These are phyloP conservation scores for Podotricha telesiphe DNA, from an alignment of 2,888 invertebrate genomes.

Conservation along the genomic window DNA sequence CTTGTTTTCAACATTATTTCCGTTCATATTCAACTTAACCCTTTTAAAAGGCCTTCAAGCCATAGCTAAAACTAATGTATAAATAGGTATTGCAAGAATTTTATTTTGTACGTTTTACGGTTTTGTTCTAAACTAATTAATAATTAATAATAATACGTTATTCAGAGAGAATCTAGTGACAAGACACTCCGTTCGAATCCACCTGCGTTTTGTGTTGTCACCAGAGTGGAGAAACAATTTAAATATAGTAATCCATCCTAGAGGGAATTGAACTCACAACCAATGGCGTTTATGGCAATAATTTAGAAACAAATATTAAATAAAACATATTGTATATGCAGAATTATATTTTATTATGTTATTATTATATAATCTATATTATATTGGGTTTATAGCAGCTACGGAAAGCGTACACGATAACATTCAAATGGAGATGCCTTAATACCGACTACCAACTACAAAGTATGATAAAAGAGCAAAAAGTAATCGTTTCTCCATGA, in stretches of 20 bases:
- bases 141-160: no score
- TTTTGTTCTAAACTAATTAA: no score
- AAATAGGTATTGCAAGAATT: background rate
- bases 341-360: background rate
- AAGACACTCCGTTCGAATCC: no score
- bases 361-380: background rate
- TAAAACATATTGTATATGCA: no score
- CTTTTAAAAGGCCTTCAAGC: constrained; percentile 29
- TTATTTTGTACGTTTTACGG: background rate
- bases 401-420: background rate
- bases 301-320: no score
- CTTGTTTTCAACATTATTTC: constrained; percentile 74
- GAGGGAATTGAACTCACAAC: no score
- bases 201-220: no score
- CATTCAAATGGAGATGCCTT: background rate
- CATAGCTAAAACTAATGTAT: constrained; percentile 8
- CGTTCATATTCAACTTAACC: constrained; percentile 46
- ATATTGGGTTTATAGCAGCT: background rate
- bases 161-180: no score
- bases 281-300: no score
- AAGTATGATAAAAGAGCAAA: constrained; percentile 3
- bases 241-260: no score
- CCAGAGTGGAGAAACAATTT: no score
- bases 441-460: background rate
- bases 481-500: background rate